Evolutionary conservation across 2,113 vertebrate species (phyloP), one percentile per base, ranked within the genome.

Genomic region (Phodopus roborovskii): DNA sequence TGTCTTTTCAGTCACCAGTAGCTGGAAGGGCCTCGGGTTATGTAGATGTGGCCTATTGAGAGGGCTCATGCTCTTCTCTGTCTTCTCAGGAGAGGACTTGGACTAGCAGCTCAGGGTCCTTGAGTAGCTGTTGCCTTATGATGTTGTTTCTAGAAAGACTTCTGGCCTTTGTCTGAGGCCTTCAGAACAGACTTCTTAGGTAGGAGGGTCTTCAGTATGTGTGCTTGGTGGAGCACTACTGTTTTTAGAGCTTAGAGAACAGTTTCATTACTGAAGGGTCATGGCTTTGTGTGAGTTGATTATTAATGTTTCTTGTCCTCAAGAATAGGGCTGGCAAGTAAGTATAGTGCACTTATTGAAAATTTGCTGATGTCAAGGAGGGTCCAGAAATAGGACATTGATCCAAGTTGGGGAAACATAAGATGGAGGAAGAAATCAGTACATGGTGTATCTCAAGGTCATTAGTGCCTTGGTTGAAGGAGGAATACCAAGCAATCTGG

Each of bases 161-260:
- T 5, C 42, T 9, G 2, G 2, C 6, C 2, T 92, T 24, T 87
- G 50, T 17, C 10, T 0, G 0, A 92, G 33, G 28, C 7, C 1
- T 92, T 97, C 11, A 60, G n/a, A 87, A 45, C 70, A 86, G 68
- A 60, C 15, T 84, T 58, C 42, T 90, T 58, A 5, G 10, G 0
- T 74, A 56, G 24, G 20, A n/a, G 19, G 64, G 13, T 33, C 36
- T 30, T 1, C 5, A 20, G 16, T 53, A 24, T 85, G 60, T 82
- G 62, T 53, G 15, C 50, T 12, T 22, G 36, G 28, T 66, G 60
- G 71, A 88, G 20, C 33, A 74, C 39, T 19, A 16, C 10, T 28
- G 19, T 53, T 42, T 70, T 13, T 20, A 24, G 77, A 83, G 28
- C 60, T 81, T 68, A 66, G 33, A 86, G 74, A 95, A 33, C 12